Conservation (phyloP, 2,888 invertebrate species). For the Diarsia dahlii region DNA sequence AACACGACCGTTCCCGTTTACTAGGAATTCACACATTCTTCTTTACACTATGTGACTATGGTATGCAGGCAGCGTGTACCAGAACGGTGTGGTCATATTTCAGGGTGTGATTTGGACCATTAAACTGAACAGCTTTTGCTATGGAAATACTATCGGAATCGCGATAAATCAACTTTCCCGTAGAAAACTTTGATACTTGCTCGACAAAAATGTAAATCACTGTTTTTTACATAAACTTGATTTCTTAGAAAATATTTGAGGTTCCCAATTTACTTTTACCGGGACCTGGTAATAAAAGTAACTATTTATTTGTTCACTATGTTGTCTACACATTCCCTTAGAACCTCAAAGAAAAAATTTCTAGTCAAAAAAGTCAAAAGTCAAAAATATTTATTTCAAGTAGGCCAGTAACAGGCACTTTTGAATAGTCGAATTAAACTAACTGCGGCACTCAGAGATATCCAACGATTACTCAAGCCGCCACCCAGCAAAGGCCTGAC, state of each 20-base stretch:
- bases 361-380: too few relatives aligned
- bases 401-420: too few relatives aligned
- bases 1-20: background rate
- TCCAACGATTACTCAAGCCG: too few relatives aligned
- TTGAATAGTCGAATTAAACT: too few relatives aligned
- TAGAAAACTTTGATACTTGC: background rate
- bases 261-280: too few relatives aligned
- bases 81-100: background rate
- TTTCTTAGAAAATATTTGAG: too few relatives aligned
- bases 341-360: background rate
- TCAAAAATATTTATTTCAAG: too few relatives aligned
- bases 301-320: background rate
- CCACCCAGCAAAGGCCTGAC: too few relatives aligned
- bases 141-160: too few relatives aligned
- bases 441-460: too few relatives aligned
- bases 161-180: background rate
- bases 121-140: background rate
- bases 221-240: background rate
- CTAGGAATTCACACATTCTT: background rate
- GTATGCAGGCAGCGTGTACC: background rate
- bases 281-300: too few relatives aligned
- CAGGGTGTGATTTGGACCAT: background rate
- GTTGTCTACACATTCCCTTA: background rate
- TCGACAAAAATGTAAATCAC: background rate
- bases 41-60: background rate